These are phyloP conservation scores for Tigriopus californicus DNA, from an alignment of 2,888 invertebrate genomes.

Conservation along the genomic window DNA sequence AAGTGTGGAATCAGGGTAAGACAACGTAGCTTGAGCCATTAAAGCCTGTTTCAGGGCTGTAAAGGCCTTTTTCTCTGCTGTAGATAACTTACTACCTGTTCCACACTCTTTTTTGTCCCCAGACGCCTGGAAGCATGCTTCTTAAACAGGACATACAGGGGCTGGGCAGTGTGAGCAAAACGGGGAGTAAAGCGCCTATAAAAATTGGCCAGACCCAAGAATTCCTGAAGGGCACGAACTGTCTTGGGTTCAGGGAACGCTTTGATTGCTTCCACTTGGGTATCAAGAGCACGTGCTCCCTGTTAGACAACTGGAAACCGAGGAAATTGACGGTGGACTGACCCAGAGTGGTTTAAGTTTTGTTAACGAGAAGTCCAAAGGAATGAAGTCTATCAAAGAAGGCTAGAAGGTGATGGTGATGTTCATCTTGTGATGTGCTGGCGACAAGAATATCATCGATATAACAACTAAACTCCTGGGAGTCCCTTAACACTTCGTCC, in stretches of 20 bases:
- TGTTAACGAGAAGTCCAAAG: background rate
- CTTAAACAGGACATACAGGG: background rate
- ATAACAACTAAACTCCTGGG: conserved; percentile 24
- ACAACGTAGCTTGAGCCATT: too few species aligned
- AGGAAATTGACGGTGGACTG: background rate
- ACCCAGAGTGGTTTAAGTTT: background rate
- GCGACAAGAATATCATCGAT: conserved; percentile 24
- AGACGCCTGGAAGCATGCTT: too few species aligned
- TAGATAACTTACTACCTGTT: too few species aligned
- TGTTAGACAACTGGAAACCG: conserved; percentile 16
- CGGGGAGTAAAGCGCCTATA: background rate
- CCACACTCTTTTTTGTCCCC: too few species aligned
- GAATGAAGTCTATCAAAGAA: background rate
- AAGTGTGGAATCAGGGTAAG: too few species aligned
- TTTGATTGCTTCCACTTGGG: conserved; percentile 15
- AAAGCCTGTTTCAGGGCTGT: too few species aligned
- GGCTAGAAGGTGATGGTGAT: background rate
- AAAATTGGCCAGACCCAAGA: conserved; percentile 1
- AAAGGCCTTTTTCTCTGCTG: too few species aligned
- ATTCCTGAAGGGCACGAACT: conserved; percentile 9
- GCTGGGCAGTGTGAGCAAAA: background rate
- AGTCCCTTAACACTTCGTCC: conserved; percentile 17
- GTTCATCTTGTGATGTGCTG: background rate
- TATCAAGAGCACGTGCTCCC: conserved; percentile 5
- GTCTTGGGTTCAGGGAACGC: conserved; percentile 16